Evolutionary conservation across 2,797 vertebrate genomes (phyloP).

Genomic region (Petrocephalus sullivani): DNA sequence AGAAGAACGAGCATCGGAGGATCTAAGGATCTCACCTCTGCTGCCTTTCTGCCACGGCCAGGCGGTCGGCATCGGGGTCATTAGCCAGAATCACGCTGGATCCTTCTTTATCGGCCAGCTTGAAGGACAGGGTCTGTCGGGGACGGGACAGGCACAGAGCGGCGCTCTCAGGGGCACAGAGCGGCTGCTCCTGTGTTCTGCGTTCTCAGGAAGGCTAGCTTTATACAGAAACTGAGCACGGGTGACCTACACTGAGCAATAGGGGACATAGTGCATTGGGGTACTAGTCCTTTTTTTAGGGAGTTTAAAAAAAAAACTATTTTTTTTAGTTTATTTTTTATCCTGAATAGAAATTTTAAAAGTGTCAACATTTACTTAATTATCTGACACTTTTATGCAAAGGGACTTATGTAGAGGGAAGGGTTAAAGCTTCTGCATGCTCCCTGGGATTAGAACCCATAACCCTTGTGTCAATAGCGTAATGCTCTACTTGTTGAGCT

Average conservation of each 20-base stretch:
- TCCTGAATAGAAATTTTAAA: not conserved
- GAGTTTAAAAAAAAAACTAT: not conserved
- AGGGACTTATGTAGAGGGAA: not conserved
- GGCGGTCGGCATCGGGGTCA: conserved; percentile 92
- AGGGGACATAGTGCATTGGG: not conserved
- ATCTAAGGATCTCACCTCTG: conserved; percentile 60
- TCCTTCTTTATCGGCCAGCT: conserved; percentile 79
- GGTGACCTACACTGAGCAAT: not conserved
- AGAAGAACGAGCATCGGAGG: not conserved
- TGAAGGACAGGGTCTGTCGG: conserved; percentile 84
- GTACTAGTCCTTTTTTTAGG: not conserved
- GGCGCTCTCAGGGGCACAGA: not conserved
- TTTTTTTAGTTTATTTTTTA: too few species aligned
- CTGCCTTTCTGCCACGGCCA: conserved; percentile 88
- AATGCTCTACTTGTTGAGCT: not conserved
- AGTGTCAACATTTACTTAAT: not conserved
- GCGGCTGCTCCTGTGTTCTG: too few species aligned
- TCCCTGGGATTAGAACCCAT: not conserved
- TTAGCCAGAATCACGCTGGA: conserved; percentile 85
- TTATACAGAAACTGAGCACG: not conserved
- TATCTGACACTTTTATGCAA: not conserved
- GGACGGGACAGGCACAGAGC: conserved; percentile 17
- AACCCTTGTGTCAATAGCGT: not conserved
- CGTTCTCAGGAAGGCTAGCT: not conserved
- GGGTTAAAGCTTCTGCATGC: not conserved